Percentiles rank a stretch among this genome's conserved stretches.
Conservation (phyloP, 2,888 invertebrate genomes). For the Patella ulyssiponensis region DNA sequence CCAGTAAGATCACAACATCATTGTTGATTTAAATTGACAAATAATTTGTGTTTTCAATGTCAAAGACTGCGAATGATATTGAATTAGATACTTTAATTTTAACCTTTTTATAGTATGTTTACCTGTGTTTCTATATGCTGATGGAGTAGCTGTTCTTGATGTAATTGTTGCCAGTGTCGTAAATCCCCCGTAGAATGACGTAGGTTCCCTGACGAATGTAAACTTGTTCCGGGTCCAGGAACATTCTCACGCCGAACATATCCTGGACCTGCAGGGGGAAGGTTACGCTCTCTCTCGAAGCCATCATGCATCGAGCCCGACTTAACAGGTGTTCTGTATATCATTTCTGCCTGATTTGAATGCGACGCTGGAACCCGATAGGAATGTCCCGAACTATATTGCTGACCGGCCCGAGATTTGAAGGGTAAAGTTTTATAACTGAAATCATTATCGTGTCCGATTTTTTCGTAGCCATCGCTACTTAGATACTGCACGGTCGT, state of each 20-base stretch:
- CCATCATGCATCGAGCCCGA: background rate
- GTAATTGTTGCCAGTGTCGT: slow-evolving; percentile 63
- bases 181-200: slow-evolving; percentile 41
- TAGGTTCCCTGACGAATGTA: slow-evolving; percentile 6
- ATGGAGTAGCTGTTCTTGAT: slow-evolving; percentile 48
- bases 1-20: too few relatives aligned
- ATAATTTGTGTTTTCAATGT: too few relatives aligned
- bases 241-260: slow-evolving; percentile 1
- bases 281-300: background rate
- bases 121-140: slow-evolving; percentile 51
- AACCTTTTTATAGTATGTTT: background rate
- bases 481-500: background rate
- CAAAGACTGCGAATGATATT: too few relatives aligned
- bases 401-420: background rate
- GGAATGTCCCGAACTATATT: background rate
- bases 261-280: background rate
- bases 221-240: background rate
- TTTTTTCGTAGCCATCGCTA: slow-evolving; percentile 4
- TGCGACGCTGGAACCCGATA: background rate
- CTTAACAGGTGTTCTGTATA: background rate
- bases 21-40: too few relatives aligned
- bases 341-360: background rate
- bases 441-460: background rate
- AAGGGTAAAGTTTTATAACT: slow-evolving; percentile 1
- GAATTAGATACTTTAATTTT: too few relatives aligned